Percentiles rank a stretch among this genome's conserved stretches.
phyloP scores from a whole-genome alignment of 2,113 vertebrate genomes.

The human (Homo sapiens) region GRCh38 chr1:58213501-58214000 shows the following conservation, averaged over 20 bases:
- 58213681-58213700: too few relatives aligned
- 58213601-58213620: too few relatives aligned
- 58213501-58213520: too few relatives aligned
- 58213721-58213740: not conserved
- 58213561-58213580: too few relatives aligned
- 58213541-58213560: too few relatives aligned
- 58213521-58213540: too few relatives aligned
- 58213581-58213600: too few relatives aligned
- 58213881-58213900: not conserved
- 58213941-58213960: not conserved
- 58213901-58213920: not conserved
- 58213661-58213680: too few relatives aligned
- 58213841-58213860: not conserved
- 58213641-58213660: too few relatives aligned
- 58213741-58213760: not conserved
- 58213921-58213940: not conserved
- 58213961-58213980: not conserved
- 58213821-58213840: not conserved
- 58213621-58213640: too few relatives aligned
- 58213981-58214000: not conserved
- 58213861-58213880: not conserved
- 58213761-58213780: not conserved
- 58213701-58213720: not conserved
- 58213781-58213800: not conserved
- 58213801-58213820: not conserved